phyloP scores from a whole-genome alignment of 2,888 invertebrate genomes.

The Papilio protenor region DNA sequence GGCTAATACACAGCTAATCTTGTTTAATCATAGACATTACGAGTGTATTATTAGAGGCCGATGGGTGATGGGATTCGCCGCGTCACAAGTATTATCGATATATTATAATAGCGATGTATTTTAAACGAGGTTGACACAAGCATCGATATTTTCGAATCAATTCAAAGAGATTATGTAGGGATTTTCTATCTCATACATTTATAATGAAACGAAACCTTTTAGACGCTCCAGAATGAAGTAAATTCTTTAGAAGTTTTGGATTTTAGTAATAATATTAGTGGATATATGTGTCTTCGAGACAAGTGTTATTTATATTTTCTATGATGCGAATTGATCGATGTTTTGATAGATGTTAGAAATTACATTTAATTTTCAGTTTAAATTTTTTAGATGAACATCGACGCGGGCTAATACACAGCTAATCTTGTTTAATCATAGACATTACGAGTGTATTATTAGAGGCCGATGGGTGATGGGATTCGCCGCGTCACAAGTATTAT shows the following conservation, averaged over 20 bases:
- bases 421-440: conserved; percentile 71
- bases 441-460: conserved; percentile 67
- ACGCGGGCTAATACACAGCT: conserved; percentile 69
- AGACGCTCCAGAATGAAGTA: neutral
- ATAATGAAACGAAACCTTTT: conserved; percentile 8
- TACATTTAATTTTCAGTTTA: neutral
- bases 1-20: conserved; percentile 70
- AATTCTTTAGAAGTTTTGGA: neutral
- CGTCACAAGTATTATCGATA: conserved; percentile 48
- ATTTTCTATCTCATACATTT: conserved; percentile 30
- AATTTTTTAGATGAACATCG: conserved; percentile 56
- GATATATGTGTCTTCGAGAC: neutral
- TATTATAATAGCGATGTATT: conserved; percentile 41
- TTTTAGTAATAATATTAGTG: neutral
- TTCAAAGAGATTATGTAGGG: conserved; percentile 29
- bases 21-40: conserved; percentile 72
- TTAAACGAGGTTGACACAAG: conserved; percentile 39
- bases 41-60: conserved; percentile 62
- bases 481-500: conserved; percentile 50
- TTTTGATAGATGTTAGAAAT: neutral
- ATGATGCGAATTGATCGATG: neutral
- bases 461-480: conserved; percentile 55
- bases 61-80: conserved; percentile 55
- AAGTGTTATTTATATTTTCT: neutral
- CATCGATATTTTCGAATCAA: conserved; percentile 33